These are phyloP conservation scores for Drosophila atroscutellata DNA, from an alignment of 2,888 invertebrate genomes.

Conservation along the genomic window DNA sequence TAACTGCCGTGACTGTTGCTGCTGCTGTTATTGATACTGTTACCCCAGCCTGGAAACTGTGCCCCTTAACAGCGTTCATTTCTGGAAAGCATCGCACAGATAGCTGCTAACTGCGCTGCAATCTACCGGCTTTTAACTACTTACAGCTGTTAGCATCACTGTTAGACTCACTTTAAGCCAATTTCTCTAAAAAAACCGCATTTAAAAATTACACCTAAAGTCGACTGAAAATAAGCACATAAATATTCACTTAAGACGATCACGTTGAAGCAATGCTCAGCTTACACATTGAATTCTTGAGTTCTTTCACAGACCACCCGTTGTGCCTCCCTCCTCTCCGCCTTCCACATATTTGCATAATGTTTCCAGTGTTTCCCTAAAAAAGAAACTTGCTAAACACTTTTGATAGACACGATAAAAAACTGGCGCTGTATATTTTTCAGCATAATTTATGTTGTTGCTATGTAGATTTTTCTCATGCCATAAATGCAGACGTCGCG, in stretches of 20 bases:
- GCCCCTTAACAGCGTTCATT: conserved; percentile 63
- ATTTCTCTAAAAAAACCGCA: conserved; percentile 65
- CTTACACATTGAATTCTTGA: conserved; percentile 14
- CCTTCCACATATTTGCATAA: conserved; percentile 73
- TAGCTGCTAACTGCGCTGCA: conserved; percentile 1
- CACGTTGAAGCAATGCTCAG: conserved; percentile 5
- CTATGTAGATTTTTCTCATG: conserved; percentile 57
- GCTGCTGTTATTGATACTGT: conserved; percentile 24
- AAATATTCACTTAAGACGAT: conserved; percentile 30
- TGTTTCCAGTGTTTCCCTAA: conserved; percentile 72
- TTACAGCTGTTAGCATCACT: conserved; percentile 4
- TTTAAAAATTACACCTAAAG: conserved; percentile 65
- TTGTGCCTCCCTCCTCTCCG: conserved; percentile 14
- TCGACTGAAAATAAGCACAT: conserved; percentile 49
- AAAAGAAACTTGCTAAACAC: conserved; percentile 78
- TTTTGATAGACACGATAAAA: conserved; percentile 81
- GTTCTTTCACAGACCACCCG: conserved; percentile 33
- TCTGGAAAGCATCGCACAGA: conserved; percentile 41
- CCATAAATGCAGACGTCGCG: conserved; percentile 19
- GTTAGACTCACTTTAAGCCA: conserved; percentile 39
- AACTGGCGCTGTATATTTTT: conserved; percentile 73
- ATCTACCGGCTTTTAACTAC: not conserved
- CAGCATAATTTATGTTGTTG: conserved; percentile 75
- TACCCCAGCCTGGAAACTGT: conserved; percentile 54
- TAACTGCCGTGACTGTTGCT: not conserved